These are phyloP conservation scores for Neomorphus geoffroyi DNA, from an alignment of 2,797 vertebrate genomes.

Conservation along the genomic window DNA sequence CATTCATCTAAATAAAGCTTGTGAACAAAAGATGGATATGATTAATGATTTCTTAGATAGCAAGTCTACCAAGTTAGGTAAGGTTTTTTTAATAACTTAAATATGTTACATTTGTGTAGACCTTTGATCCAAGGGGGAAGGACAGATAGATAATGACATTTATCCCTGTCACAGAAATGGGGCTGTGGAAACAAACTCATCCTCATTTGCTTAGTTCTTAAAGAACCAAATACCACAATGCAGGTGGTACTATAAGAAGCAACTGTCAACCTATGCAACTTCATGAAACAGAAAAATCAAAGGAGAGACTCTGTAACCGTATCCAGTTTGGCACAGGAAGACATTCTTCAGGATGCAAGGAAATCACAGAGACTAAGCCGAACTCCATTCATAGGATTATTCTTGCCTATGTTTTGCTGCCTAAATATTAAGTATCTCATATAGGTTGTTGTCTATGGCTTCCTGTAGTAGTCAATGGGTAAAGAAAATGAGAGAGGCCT, in stretches of 20 bases:
- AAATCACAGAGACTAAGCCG: neutral
- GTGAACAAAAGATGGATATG: neutral
- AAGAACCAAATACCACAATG: neutral
- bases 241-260: neutral
- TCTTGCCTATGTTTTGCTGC: neutral
- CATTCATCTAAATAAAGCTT: neutral
- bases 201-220: neutral
- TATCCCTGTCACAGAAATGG: neutral
- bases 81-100: neutral
- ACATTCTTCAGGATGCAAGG: neutral
- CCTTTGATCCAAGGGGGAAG: neutral
- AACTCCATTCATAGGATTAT: neutral
- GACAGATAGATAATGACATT: neutral
- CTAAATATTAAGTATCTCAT: neutral
- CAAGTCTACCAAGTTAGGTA: neutral
- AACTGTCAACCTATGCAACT: neutral
- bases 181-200: neutral
- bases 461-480: neutral
- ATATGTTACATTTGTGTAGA: neutral
- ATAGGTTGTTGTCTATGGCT: neutral
- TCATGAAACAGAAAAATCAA: neutral
- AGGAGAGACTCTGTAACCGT: neutral
- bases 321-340: neutral
- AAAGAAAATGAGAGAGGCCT: neutral
- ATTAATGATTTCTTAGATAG: neutral